Base-by-base conservation (phyloP, 2,888 invertebrate genomes). In the Drosophila phalerata region DNA sequence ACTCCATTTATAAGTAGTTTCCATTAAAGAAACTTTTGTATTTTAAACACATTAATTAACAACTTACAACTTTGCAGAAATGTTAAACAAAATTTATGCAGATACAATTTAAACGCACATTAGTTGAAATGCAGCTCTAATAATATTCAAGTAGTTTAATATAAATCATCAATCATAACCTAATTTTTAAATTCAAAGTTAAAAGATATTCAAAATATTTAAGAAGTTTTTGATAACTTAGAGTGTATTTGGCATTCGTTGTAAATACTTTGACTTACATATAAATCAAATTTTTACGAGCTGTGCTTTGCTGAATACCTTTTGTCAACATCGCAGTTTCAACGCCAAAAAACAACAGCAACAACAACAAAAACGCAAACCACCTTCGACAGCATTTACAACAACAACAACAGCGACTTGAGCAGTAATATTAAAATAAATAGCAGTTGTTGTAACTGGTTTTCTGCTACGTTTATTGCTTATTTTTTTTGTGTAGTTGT, bases 251-350 rank as follows among this genome's bases (percentile, higher is more conserved):
- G 17, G 0, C 2, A 51, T 60, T 74, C 63, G 66, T 38, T 61
- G 25, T 17, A 1, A 11, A 11, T 13, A 3, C n/a, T 43, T 9
- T 30, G 3, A 28, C 9, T 30, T n/a, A 42, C 22, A 68, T 64
- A 64, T 57, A 56, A 73, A 70, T 64, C 38, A 47, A 57, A 64
- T 49, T 60, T 64, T 58, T 51, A 34, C 56, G 60, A 65, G 56
- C 28, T 75, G 70, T 63, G 53, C 66, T 72, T 73, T 70, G 68
- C 48, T 52, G n/a, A 72, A 73, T 63, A 52, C 42, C 53, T 81
- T 81, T 69, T 83, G 88, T 87, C 85, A 83, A 83, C 88, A 79
- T 79, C 83, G 88, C 83, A 82, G 60, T 73, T 76, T 34, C 71
- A 69, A 25, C 62, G 28, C 34, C 68, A 48, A 70, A 56, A 62